Conservation (phyloP, 2,113 vertebrate species). For the Mus pahari region DNA sequence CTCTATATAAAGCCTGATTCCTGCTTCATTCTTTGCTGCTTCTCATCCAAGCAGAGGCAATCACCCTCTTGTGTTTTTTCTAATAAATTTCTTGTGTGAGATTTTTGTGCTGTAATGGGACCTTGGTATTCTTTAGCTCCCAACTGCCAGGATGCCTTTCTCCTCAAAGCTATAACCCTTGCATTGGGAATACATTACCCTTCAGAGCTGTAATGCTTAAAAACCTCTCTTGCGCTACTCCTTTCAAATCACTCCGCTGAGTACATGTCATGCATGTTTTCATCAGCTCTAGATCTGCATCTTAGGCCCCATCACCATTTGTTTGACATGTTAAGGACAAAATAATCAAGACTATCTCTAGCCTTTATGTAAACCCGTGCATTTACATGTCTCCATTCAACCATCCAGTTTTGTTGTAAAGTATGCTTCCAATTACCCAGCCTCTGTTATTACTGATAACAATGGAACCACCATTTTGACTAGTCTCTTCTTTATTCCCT, state of each 20-base stretch:
- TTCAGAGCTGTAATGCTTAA: neutral
- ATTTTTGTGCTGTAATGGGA: neutral
- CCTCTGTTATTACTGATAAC: neutral
- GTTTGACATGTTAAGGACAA: neutral
- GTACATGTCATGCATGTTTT: neutral
- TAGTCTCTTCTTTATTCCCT: neutral
- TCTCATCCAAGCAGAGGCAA: neutral
- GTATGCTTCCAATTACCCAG: neutral
- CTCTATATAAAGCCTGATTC: neutral
- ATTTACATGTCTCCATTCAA: neutral
- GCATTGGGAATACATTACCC: neutral
- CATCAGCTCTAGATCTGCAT: neutral
- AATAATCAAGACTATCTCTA: neutral
- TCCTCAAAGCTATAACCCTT: neutral
- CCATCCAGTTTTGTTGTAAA: neutral
- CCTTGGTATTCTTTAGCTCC: neutral
- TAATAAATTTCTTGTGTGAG: neutral
- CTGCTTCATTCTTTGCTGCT: neutral
- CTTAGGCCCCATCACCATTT: neutral
- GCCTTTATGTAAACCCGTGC: neutral
- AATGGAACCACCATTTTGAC: neutral
- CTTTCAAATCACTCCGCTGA: conserved; percentile 8
- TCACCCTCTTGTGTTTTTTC: neutral
- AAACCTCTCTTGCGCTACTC: neutral
- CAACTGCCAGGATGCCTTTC: neutral